phyloP scores from a whole-genome alignment of 1,140 invertebrate genomes.

The Chymomyza costata region DNA sequence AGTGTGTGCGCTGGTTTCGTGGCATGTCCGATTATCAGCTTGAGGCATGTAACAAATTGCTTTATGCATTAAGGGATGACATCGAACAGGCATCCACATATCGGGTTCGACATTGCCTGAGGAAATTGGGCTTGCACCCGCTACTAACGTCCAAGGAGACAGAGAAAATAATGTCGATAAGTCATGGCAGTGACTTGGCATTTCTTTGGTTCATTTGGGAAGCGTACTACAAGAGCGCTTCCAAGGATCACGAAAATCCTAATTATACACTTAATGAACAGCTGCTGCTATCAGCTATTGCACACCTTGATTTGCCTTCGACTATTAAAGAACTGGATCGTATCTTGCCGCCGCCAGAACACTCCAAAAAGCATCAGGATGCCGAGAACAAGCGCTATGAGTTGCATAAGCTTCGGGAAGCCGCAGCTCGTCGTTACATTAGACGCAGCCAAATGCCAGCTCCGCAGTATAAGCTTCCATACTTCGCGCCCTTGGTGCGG shows the following conservation, averaged over 20 bases:
- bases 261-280: slow-evolving; percentile 49
- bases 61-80: slow-evolving; percentile 41
- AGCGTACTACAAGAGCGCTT: slow-evolving; percentile 24
- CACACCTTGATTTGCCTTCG: slow-evolving; percentile 6
- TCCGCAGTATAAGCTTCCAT: too few relatives aligned
- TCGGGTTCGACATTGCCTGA: slow-evolving; percentile 25
- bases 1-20: slow-evolving; percentile 39
- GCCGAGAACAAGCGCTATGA: too few relatives aligned
- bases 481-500: too few relatives aligned
- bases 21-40: slow-evolving; percentile 36
- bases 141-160: slow-evolving; percentile 8
- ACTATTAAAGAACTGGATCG: slow-evolving; percentile 8
- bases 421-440: too few relatives aligned
- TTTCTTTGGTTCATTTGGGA: slow-evolving; percentile 56
- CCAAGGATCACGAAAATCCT: not conserved
- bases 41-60: slow-evolving; percentile 18
- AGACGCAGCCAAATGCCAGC: too few relatives aligned
- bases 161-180: slow-evolving; percentile 24
- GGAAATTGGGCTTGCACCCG: slow-evolving; percentile 27
- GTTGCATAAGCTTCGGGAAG: too few relatives aligned
- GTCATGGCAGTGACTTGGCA: slow-evolving; percentile 43
- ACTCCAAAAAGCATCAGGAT: too few relatives aligned
- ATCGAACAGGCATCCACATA: slow-evolving; percentile 30
- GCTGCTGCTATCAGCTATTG: slow-evolving; percentile 30
- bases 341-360: slow-evolving; percentile 7